Percentiles rank a stretch among this genome's conserved stretches.
Conservation (phyloP, 2,888 invertebrate genomes). For the Tupiocoris notatus region DNA sequence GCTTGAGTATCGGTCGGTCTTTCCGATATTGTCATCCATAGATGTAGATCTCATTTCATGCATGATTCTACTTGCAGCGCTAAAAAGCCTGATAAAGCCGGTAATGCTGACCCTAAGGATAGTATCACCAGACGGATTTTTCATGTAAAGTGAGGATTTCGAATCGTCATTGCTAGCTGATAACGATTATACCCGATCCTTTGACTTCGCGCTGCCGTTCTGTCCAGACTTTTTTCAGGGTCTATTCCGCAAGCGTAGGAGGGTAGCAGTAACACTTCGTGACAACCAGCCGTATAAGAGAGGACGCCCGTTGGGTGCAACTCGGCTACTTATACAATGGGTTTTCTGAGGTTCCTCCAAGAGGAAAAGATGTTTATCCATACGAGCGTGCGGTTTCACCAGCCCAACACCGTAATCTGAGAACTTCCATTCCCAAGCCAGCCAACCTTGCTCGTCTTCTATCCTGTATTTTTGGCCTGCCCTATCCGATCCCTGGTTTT, state of each 20-base stretch:
- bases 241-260: neutral
- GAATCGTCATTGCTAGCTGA: neutral
- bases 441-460: neutral
- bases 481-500: neutral
- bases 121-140: no score
- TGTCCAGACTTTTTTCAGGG: neutral
- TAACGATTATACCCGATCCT: neutral
- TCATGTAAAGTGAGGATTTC: neutral
- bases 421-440: neutral
- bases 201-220: neutral
- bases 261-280: neutral
- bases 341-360: neutral
- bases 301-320: neutral
- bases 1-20: no score
- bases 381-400: constrained; percentile 16
- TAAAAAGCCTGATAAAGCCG: no score
- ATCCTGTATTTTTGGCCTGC: neutral
- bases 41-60: no score
- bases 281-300: neutral
- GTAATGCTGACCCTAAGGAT: no score
- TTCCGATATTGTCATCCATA: no score
- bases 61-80: no score
- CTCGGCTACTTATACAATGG: constrained; percentile 16
- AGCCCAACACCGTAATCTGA: neutral
- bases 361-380: constrained; percentile 22